A percentile compares a stretch with the other conserved stretches of the same genome.
Evolutionary conservation across 2,888 invertebrate genomes (phyloP).

Genomic region (Cephonodes hylas): DNA sequence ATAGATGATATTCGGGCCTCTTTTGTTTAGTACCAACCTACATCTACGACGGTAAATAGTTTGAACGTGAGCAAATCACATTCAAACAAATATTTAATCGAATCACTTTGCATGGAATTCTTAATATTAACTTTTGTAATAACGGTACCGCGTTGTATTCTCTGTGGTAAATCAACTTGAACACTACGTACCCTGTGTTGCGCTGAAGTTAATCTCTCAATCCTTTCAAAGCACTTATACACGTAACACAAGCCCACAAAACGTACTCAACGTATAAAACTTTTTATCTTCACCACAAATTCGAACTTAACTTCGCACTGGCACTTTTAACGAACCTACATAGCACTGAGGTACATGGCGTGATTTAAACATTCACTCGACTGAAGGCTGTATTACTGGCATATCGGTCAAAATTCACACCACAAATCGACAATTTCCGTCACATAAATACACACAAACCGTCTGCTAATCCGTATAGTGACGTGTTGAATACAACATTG

Average conservation of each 20-base stretch:
- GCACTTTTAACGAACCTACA: constrained; percentile 74
- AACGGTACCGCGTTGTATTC: constrained; percentile 13
- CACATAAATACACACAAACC: constrained; percentile 48
- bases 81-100: neutral
- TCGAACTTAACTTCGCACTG: constrained; percentile 71
- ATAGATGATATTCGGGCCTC: neutral
- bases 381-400: constrained; percentile 56
- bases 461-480: constrained; percentile 50
- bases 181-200: constrained; percentile 64
- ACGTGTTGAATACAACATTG: constrained; percentile 65
- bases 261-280: constrained; percentile 53
- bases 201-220: constrained; percentile 57
- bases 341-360: constrained; percentile 68
- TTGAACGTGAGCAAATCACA: neutral
- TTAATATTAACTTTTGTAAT: constrained; percentile 12
- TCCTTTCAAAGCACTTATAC: constrained; percentile 60
- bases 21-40: constrained; percentile 1
- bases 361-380: constrained; percentile 72
- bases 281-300: constrained; percentile 63
- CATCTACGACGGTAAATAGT: neutral
- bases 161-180: neutral
- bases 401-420: constrained; percentile 42
- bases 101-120: constrained; percentile 11
- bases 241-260: constrained; percentile 50
- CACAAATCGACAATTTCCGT: constrained; percentile 39